Conservation (phyloP, 2,888 invertebrate genomes). For the Adineta ricciae region DNA sequence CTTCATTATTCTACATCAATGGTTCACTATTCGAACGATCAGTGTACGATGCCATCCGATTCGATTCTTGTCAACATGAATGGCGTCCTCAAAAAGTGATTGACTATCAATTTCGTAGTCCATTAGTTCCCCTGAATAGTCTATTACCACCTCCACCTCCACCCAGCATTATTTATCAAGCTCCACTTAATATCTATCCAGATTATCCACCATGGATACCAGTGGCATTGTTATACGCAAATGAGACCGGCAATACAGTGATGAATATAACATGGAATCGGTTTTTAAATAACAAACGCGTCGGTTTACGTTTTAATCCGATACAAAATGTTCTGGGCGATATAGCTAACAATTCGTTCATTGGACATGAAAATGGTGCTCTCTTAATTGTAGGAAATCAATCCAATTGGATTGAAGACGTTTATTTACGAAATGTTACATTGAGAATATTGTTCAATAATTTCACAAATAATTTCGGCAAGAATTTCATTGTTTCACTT, state of each 20-base stretch:
- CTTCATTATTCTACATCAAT: not conserved
- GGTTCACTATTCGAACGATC: slow-evolving; percentile 19
- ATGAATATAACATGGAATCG: slow-evolving; percentile 45
- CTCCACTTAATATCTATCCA: not conserved
- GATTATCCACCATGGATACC: not conserved
- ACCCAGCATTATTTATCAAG: not conserved
- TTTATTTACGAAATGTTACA: slow-evolving; percentile 42
- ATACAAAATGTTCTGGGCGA: slow-evolving; percentile 46
- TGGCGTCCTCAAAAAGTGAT: slow-evolving; percentile 16
- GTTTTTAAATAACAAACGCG: slow-evolving; percentile 43
- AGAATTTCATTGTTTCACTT: slow-evolving; percentile 70
- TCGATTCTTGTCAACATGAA: slow-evolving; percentile 18
- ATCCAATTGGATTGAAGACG: slow-evolving; percentile 43
- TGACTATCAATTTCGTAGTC: slow-evolving; percentile 3
- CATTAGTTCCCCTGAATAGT: not conserved
- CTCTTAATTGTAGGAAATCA: slow-evolving; percentile 66
- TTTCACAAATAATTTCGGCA: slow-evolving; percentile 74
- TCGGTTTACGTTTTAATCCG: slow-evolving; percentile 45
- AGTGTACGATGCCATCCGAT: not conserved
- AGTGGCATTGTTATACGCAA: not conserved
- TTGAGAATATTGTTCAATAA: slow-evolving; percentile 58
- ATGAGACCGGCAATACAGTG: slow-evolving; percentile 37
- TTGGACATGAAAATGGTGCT: slow-evolving; percentile 68
- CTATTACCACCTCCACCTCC: not conserved
- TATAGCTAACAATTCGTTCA: slow-evolving; percentile 71